Evolutionary conservation across 1,140 invertebrate genomes (phyloP).

Genomic region (Meloidogyne hapla): DNA sequence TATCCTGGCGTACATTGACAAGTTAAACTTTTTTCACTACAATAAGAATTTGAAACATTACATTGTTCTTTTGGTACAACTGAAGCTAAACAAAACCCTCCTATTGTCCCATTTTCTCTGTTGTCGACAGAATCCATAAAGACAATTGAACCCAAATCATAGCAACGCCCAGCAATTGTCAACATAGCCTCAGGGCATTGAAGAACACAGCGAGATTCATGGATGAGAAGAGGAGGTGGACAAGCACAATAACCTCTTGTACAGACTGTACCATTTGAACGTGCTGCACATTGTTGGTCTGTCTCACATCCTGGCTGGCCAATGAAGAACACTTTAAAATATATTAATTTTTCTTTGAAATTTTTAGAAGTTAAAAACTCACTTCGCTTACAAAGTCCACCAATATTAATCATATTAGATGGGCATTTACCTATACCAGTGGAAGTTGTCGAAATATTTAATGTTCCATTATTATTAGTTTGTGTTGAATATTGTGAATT

Average conservation of each 20-base stretch:
- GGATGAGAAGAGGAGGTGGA: slow-evolving; percentile 48
- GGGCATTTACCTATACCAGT: slow-evolving; percentile 38
- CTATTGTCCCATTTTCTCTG: slow-evolving; percentile 59
- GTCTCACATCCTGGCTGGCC: slow-evolving; percentile 60
- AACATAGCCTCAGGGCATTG: slow-evolving; percentile 62
- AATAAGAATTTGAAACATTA: slow-evolving; percentile 56
- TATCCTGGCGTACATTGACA: slow-evolving; percentile 60
- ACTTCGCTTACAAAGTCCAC: slow-evolving; percentile 57
- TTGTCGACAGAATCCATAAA: slow-evolving; percentile 64
- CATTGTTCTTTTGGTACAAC: slow-evolving; percentile 58
- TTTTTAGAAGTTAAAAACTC: slow-evolving; percentile 24
- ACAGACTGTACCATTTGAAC: slow-evolving; percentile 50
- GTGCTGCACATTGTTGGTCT: slow-evolving; percentile 52
- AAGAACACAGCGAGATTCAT: slow-evolving; percentile 55
- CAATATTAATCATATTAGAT: slow-evolving; percentile 50
- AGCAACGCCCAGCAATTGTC: slow-evolving; percentile 62
- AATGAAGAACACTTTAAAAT: slow-evolving; percentile 37
- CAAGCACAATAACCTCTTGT: slow-evolving; percentile 56
- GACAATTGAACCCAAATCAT: slow-evolving; percentile 63
- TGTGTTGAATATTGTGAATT: not conserved
- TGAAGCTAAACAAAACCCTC: slow-evolving; percentile 58
- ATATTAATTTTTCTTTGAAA: not conserved
- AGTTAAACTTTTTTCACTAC: slow-evolving; percentile 59
- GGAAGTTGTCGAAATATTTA: not conserved
- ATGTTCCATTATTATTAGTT: not conserved